Conservation (phyloP, 2,113 vertebrate genomes). For the Symphodus melops region DNA sequence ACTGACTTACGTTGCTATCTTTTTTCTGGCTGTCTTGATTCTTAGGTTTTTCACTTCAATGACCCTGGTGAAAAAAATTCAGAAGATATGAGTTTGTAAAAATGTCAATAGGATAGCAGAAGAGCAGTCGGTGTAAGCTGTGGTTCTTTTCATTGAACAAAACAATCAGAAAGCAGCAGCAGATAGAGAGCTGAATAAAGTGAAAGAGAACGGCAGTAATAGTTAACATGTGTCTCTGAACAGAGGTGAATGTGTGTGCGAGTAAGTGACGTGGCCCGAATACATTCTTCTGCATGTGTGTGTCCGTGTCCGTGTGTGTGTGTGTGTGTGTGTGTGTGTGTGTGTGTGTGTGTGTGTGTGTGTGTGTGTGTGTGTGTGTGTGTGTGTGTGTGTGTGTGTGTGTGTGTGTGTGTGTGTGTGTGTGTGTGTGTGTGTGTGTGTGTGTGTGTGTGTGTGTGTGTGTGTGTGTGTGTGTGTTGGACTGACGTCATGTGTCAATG, state of each 20-base stretch:
- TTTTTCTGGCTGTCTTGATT: no score
- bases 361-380: background rate
- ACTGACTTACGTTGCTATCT: no score
- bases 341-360: conserved; percentile 2
- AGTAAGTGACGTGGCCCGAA: conserved; percentile 30
- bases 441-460: background rate
- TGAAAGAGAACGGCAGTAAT: conserved; percentile 27
- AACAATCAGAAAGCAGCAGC: background rate
- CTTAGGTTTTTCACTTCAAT: background rate
- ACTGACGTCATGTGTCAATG: conserved; percentile 15
- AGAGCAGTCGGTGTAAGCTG: background rate
- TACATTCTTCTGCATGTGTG: conserved; percentile 21
- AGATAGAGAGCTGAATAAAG: background rate
- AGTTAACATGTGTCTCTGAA: conserved; percentile 31
- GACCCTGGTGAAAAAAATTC: background rate
- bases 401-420: conserved; percentile 4
- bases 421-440: background rate
- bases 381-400: background rate
- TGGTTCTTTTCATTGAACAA: background rate
- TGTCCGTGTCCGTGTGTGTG: no score
- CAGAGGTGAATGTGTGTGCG: conserved; percentile 25
- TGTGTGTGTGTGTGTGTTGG: background rate
- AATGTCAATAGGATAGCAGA: background rate
- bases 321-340: background rate
- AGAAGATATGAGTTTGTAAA: no score